These are phyloP conservation scores for Manduca sexta DNA, from an alignment of 1,140 invertebrate genomes.

Conservation along the genomic window DNA sequence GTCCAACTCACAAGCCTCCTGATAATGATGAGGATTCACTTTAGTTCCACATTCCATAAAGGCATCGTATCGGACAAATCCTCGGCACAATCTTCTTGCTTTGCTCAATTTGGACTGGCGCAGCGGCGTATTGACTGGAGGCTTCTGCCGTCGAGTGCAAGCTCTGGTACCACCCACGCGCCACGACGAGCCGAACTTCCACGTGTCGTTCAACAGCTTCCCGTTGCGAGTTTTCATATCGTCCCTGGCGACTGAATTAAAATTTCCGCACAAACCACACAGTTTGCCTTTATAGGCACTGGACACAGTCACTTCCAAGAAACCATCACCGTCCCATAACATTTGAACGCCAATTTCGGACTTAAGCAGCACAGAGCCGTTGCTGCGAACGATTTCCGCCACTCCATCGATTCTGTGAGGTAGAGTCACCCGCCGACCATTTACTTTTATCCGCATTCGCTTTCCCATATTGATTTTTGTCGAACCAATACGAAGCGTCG, in stretches of 20 bases:
- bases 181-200: slow-evolving; percentile 89
- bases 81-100: slow-evolving; percentile 65
- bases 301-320: slow-evolving; percentile 90
- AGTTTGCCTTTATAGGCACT: slow-evolving; percentile 83
- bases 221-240: slow-evolving; percentile 83
- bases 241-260: slow-evolving; percentile 85
- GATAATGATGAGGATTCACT: slow-evolving; percentile 85
- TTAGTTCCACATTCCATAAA: slow-evolving; percentile 82
- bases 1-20: slow-evolving; percentile 89
- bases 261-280: slow-evolving; percentile 96
- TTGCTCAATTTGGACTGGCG: slow-evolving; percentile 44
- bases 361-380: slow-evolving; percentile 78
- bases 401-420: slow-evolving; percentile 75
- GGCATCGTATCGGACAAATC: slow-evolving; percentile 69
- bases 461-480: slow-evolving; percentile 91
- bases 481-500: slow-evolving; percentile 83
- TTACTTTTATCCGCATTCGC: slow-evolving; percentile 88
- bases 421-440: slow-evolving; percentile 81
- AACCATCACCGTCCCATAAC: slow-evolving; percentile 93
- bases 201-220: slow-evolving; percentile 74
- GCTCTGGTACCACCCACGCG: slow-evolving; percentile 84
- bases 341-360: slow-evolving; percentile 85
- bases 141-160: slow-evolving; percentile 75
- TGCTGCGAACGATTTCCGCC: slow-evolving; percentile 74
- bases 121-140: slow-evolving; percentile 48